Base-by-base conservation (phyloP, 2,888 invertebrate genomes). In the Philereme vetulata region DNA sequence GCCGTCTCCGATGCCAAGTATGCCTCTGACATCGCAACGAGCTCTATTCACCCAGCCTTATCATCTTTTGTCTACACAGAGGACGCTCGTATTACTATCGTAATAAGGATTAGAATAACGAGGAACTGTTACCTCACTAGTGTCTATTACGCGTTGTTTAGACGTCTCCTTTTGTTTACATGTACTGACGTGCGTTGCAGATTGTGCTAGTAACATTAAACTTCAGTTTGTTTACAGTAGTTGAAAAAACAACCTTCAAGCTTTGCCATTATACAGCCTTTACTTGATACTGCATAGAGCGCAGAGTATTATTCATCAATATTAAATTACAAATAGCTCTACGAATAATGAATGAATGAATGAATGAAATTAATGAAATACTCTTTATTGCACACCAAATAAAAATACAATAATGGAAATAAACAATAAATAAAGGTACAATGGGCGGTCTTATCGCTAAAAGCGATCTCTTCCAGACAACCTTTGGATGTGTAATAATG, bases 141-240 rank as follows among this genome's bases (percentile, higher is more conserved):
- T 72, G 75, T 76, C 76, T 71, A 80, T 80, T 77, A 76, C 68
- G 71, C 66, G 69, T 72, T 77, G 77, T 75, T 77, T 73, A 66
- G 76, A 79, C 72, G 67, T 70, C 60, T 69, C 66, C 75, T 74
- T n/a, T 77, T 78, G 78, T 78, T 77, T 75, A 75, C 21, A 2
- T 21, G 2, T 74, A 74, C 65, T 75, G 76, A 73, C 72, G 65
- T 53, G 50, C 51, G 64, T 53, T 64, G 64, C 65, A 51, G 43
- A 51, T 48, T 49, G 48, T 53, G 38, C 48, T 43, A 38, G 48
- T 56, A 60, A 60, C 44, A 45, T 44, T 44, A 49, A 21, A 35
- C 56, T 21, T 45, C 33, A 34, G 48, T 50, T 11, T 46, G 49
- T 53, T 53, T 33, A 47, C 42, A 34, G 47, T 54, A 32, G 10